Conservation (phyloP, 2,797 vertebrate genomes). For the Danio albolineatus region DNA sequence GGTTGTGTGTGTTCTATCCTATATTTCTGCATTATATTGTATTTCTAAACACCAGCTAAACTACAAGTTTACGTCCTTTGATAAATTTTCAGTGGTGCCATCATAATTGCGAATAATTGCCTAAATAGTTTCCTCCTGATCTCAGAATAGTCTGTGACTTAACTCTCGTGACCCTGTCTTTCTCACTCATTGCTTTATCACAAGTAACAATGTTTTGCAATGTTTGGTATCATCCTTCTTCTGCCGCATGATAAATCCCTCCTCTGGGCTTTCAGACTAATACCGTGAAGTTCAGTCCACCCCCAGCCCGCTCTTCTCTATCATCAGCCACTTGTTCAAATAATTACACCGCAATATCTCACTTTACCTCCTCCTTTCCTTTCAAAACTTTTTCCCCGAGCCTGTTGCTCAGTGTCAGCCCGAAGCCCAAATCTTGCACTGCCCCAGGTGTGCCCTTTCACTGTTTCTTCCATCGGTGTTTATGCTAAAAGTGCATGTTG, state of each 20-base stretch:
- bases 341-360: conserved; percentile 74
- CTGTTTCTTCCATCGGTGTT: conserved; percentile 55
- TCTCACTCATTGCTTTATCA: conserved; percentile 60
- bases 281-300: conserved; percentile 41
- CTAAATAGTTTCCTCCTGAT: conserved; percentile 51
- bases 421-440: conserved; percentile 24
- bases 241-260: conserved; percentile 59
- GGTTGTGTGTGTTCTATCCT: too few species aligned
- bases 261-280: conserved; percentile 46
- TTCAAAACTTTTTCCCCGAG: conserved; percentile 51
- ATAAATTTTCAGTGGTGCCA: conserved; percentile 35
- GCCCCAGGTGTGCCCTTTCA: conserved; percentile 62
- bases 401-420: conserved; percentile 48
- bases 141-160: conserved; percentile 50
- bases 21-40: too few species aligned
- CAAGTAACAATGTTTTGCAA: conserved; percentile 61
- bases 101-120: conserved; percentile 56
- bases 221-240: conserved; percentile 66
- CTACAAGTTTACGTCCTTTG: neutral
- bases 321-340: conserved; percentile 77
- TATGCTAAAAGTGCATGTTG: conserved; percentile 61
- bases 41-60: too few species aligned
- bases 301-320: conserved; percentile 71
- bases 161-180: conserved; percentile 51
- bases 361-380: conserved; percentile 64